Evolutionary conservation across 2,113 vertebrate genomes (phyloP).

Genomic region (Percina caprodes): DNA sequence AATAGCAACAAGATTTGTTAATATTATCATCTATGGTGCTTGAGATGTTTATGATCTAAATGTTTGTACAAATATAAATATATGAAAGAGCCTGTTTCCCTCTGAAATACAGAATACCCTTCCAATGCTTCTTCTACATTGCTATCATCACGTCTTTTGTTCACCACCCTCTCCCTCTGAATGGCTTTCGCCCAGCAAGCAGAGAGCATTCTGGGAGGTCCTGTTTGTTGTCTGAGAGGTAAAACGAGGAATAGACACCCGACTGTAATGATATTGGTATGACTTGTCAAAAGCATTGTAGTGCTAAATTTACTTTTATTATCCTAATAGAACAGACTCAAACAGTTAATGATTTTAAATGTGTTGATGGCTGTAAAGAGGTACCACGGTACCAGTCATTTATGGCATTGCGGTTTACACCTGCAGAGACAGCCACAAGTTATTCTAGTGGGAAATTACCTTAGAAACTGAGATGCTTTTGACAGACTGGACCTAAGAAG

Average conservation of each 20-base stretch:
- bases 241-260: neutral
- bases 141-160: slow-evolving; percentile 51
- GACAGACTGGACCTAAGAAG: slow-evolving; percentile 25
- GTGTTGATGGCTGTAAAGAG: slow-evolving; percentile 18
- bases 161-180: slow-evolving; percentile 11
- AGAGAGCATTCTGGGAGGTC: slow-evolving; percentile 78
- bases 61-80: slow-evolving; percentile 84
- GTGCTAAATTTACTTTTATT: neutral
- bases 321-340: slow-evolving; percentile 1
- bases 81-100: slow-evolving; percentile 73
- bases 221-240: slow-evolving; percentile 56
- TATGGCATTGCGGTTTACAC: slow-evolving; percentile 1
- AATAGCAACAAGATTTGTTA: slow-evolving; percentile 75
- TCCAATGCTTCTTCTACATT: slow-evolving; percentile 76
- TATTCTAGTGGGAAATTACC: slow-evolving; percentile 9
- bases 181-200: slow-evolving; percentile 33
- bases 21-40: slow-evolving; percentile 85
- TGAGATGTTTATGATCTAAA: slow-evolving; percentile 85
- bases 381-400: slow-evolving; percentile 23
- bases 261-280: neutral
- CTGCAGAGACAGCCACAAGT: slow-evolving; percentile 18
- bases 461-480: slow-evolving; percentile 31
- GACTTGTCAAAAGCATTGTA: slow-evolving; percentile 34
- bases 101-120: slow-evolving; percentile 58
- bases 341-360: slow-evolving; percentile 6